Evolutionary conservation across 2,888 invertebrate species (phyloP).

Genomic region (Drosophila ochracea): DNA sequence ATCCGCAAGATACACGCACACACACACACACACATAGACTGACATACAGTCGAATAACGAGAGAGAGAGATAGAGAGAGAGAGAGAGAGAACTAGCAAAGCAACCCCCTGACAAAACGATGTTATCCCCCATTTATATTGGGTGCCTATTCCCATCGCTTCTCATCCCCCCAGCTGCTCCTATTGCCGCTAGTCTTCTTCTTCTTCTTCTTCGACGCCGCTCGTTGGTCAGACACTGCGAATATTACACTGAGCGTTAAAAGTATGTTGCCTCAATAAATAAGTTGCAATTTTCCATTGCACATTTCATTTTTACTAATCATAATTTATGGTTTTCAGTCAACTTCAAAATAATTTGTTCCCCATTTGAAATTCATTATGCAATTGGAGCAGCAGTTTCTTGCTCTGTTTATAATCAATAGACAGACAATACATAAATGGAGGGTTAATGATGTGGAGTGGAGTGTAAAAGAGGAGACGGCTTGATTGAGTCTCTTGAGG

Average conservation of each 20-base stretch:
- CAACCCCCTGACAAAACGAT: slow-evolving; percentile 54
- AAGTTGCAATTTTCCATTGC: neutral
- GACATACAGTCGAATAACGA: neutral
- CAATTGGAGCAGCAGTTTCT: neutral
- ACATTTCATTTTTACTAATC: neutral
- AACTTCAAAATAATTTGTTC: too few species aligned
- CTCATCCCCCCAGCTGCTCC: neutral
- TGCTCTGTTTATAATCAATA: slow-evolving; percentile 48
- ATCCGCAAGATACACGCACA: slow-evolving; percentile 56
- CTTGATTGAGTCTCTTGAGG: slow-evolving; percentile 11
- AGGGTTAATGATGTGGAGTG: neutral
- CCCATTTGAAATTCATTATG: neutral
- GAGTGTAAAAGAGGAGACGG: neutral
- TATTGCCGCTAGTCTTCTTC: slow-evolving; percentile 30
- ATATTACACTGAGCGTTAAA: neutral
- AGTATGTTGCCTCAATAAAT: neutral
- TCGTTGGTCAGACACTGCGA: slow-evolving; percentile 33
- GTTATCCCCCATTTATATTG: slow-evolving; percentile 54
- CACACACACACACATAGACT: slow-evolving; percentile 13
- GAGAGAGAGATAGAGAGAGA: neutral
- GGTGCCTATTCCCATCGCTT: slow-evolving; percentile 6
- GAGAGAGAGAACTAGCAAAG: slow-evolving; percentile 5
- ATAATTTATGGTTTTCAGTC: neutral
- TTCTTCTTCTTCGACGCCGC: neutral
- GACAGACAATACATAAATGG: slow-evolving; percentile 19